Evolutionary conservation across 2,113 vertebrate genomes (phyloP), one percentile per base, ranked within the genome.

Genomic region (Heliornis fulica): DNA sequence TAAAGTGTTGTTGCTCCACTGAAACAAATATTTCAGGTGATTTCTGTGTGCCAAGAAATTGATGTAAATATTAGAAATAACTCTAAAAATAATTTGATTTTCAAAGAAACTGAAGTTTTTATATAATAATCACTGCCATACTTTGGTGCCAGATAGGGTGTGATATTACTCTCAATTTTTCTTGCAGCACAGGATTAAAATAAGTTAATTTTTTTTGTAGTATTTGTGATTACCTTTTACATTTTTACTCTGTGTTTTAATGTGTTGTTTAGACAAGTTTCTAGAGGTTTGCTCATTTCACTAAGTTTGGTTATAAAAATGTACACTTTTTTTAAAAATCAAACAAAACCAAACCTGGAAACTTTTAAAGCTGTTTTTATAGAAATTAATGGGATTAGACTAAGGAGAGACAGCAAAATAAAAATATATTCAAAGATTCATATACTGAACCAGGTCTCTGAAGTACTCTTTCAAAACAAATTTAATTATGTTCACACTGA

Each of bases 1-100:
- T 43, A 23, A 78, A 90, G 51, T 48, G 59, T 40, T 91, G 74
- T 32, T 80, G n/a, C 38, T 92, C 57, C 40, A 31, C 48, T 78
- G 40, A 89, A 96, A 93, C 87, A 92, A 77, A 93, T 50, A 88
- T 71, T 48, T 83, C 57, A 74, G 45, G 80, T 80, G 78, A 90
- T 92, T 90, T 90, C 69, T 2, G 0, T 43, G 11, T 60, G 60
- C 51, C 45, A 79, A 83, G 28, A 88, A 48, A 81, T 34, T 75
- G 22, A 65, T 56, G 22, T 22, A 60, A 83, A 43, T 74, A 50
- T 34, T 70, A 43, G 19, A 86, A 68, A 76, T 53, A 11, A 13
- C 66, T 83, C 83, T 25, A 0, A 11, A 63, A 86, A 54, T 38
- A 51, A 28, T 65, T 75, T 77, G 7, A 40, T 90, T 92, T 95